phyloP scores from a whole-genome alignment of 2,888 invertebrate genomes.

The Eumacrocentrus americanus region DNA sequence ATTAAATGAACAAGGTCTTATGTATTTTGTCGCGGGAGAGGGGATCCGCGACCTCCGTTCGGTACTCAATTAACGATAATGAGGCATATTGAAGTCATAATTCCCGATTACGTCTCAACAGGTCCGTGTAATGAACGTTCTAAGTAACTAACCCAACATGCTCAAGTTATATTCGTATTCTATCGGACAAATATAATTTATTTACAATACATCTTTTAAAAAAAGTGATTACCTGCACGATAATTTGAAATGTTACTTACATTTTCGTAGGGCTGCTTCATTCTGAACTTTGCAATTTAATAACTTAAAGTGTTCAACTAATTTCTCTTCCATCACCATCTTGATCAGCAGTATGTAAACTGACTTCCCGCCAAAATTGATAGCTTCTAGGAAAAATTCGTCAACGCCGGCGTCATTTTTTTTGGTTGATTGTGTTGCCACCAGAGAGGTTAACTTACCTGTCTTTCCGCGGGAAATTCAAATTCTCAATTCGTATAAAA shows the following conservation, averaged over 20 bases:
- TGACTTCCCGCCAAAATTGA: slow-evolving; percentile 52
- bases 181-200: too few species aligned
- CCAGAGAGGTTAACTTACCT: background rate
- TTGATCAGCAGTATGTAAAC: slow-evolving; percentile 35
- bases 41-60: slow-evolving; percentile 16
- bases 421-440: too few species aligned
- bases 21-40: background rate
- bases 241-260: slow-evolving; percentile 49
- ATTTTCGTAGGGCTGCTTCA: slow-evolving; percentile 46
- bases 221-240: background rate
- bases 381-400: background rate
- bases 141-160: background rate
- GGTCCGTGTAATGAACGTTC: background rate
- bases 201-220: too few species aligned
- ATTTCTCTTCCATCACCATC: slow-evolving; percentile 49
- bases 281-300: slow-evolving; percentile 44
- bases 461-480: background rate
- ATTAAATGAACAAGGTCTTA: slow-evolving; percentile 7
- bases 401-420: background rate
- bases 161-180: too few species aligned
- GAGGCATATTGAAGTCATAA: slow-evolving; percentile 21
- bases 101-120: slow-evolving; percentile 15
- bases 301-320: slow-evolving; percentile 44
- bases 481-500: slow-evolving; percentile 20
- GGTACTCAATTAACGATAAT: slow-evolving; percentile 28